These are phyloP conservation scores for Prolemur simus DNA, from an alignment of 2,113 vertebrate species.

Conservation along the genomic window DNA sequence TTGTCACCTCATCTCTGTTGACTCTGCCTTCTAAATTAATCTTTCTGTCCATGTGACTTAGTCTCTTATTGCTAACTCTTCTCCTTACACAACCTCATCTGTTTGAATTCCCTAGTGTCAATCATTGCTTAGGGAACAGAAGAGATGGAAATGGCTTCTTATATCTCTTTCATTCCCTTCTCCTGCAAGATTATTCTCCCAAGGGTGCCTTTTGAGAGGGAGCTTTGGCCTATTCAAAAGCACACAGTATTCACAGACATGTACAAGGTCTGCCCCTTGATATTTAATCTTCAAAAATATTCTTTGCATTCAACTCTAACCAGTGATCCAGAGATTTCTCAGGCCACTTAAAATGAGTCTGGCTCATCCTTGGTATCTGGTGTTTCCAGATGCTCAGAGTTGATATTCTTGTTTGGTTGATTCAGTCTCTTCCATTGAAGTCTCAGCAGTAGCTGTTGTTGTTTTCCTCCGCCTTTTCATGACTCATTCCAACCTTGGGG, in stretches of 20 bases:
- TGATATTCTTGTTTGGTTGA: background rate
- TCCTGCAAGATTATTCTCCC: background rate
- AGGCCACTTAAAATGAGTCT: background rate
- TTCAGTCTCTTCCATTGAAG: background rate
- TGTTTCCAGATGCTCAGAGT: conserved; percentile 18
- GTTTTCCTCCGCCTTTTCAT: background rate
- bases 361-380: background rate
- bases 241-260: background rate
- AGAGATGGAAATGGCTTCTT: conserved; percentile 35
- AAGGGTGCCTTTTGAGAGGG: background rate
- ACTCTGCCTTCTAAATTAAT: conserved; percentile 23
- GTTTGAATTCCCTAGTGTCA: conserved; percentile 25
- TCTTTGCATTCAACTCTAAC: background rate
- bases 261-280: background rate
- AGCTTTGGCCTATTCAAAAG: background rate
- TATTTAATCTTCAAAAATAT: conserved; percentile 21
- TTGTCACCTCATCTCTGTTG: background rate
- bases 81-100: background rate
- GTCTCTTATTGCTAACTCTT: background rate
- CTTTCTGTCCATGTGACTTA: background rate
- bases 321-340: background rate
- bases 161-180: background rate
- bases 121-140: conserved; percentile 17
- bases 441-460: background rate
- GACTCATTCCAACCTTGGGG: background rate